Base-by-base conservation (phyloP, 2,888 invertebrate species). In the Ceraclea dissimilis region DNA sequence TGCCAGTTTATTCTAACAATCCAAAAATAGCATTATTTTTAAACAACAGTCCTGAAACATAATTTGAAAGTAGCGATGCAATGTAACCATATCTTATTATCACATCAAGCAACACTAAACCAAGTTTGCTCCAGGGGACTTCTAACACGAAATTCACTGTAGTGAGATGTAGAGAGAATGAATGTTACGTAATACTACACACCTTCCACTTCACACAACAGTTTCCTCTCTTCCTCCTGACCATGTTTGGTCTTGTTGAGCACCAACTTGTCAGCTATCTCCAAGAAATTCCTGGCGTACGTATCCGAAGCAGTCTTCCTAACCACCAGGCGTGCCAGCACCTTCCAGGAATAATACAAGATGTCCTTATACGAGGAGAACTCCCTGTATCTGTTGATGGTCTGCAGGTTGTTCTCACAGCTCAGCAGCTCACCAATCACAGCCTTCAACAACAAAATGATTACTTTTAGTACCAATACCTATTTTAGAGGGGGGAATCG, bases 341-440 rank as follows among this genome's bases (percentile, higher is more conserved):
- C 67, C 67, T 81, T 81, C 74, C 91, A 85, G 1, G 84, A 82
- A 67, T 84, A 81, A 67, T 84, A 88, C 59, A 90, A 75, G 17
- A 91, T 81, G 68, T 93, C 93, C 62, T 84, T 80, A 68, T 85
- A 88, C 56, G 81, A 78, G 0, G 86, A 75, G 68, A 85, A 88
- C 70, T 90, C 88, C 66, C 87, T 84, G 67, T 89, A 89, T 63
- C 85, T 81, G 11, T 76, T 71, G 60, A 91, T 80, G 0, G 85
- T 73, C 26, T 77, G 72, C 0, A 75, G 69, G 69, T 84, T 86
- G 21, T 83, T 78, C 48, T 84, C 81, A 0, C 79, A 73, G 31
- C 84, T 83, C 44, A 90, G 69, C 13, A 91, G 67, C 47, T 80
- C 79, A 65, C 76, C 75, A 54, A 91, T 74, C 60, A 91, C 77